Base-by-base conservation (phyloP, 1,140 invertebrate genomes). In the Samia ricini region DNA sequence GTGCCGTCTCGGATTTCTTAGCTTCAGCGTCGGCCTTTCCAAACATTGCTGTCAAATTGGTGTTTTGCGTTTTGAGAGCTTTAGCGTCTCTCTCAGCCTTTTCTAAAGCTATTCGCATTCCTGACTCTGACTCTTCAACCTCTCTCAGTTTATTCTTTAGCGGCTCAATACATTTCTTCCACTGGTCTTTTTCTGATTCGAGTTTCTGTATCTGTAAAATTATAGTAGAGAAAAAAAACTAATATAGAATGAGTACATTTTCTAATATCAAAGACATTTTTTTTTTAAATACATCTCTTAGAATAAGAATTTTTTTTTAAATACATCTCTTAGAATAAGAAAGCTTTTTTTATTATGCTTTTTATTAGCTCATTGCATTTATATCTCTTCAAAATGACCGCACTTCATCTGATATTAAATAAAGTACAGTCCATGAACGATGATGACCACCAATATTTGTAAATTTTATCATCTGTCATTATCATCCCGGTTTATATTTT, bases 101-200 rank as follows among this genome's bases (percentile, higher is more conserved):
- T 60, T 92, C 88, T 20, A 92, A 63, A 42, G 90, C 85, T 57
- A 87, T 83, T 29, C 91, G 83, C 58, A 92, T 77, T 0, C 79
- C 84, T 0, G 88, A 85, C 60, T 93, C 92, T 0, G 87, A 82
- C 61, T 93, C 92, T 78, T 92, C 91, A 22, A 93, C 68, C 75
- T 92, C 91, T 52, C 84, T 74, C 15, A 91, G 64, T 58, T 90
- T 91, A 70, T 83, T 80, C 76, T 89, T 87, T 23, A 91, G 48
- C 1, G 89, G 86, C 20, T 91, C 85, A 18, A 84, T 65, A 52
- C 68, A 84, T 50, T 77, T 81, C 68, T 83, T 90, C 68, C 74
- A 86, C 61, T 83, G 74, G 18, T 89, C 88, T 51, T 79, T 77
- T 61, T 91, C 91, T 2, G 62, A 62, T 71, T 90, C 82, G 8